Conservation (phyloP, 53 echinoderm and acorn worm species). For the Apostichopus leukothele region DNA sequence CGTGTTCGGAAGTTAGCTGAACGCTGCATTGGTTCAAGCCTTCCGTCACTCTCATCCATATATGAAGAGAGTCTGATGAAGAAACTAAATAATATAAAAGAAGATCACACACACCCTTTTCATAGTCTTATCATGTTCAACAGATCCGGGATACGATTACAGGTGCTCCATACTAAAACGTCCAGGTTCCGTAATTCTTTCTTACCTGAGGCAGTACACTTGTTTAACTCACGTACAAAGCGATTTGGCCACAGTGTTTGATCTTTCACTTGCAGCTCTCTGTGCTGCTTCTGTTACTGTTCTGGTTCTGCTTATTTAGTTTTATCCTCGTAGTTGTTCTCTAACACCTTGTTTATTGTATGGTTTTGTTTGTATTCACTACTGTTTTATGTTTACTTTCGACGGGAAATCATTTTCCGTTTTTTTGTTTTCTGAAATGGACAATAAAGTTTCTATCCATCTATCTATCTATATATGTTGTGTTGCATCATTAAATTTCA, state of each 20-base stretch:
- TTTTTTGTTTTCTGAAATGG: too few relatives aligned
- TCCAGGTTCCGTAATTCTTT: constrained; percentile 21
- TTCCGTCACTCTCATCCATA: background rate
- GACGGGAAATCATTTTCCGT: too few relatives aligned
- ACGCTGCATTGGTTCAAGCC: constrained; percentile 9
- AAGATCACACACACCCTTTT: constrained; percentile 10
- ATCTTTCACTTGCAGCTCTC: too few relatives aligned
- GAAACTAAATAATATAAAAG: background rate
- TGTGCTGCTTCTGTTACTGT: too few relatives aligned
- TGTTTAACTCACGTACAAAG: background rate
- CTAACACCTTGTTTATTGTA: too few relatives aligned
- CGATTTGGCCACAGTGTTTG: background rate
- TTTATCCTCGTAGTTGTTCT: too few relatives aligned
- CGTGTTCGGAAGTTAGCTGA: background rate
- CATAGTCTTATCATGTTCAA: background rate
- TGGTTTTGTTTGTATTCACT: too few relatives aligned
- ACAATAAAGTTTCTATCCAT: too few relatives aligned
- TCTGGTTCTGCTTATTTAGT: too few relatives aligned
- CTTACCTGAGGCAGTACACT: background rate
- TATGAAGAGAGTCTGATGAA: constrained; percentile 15
- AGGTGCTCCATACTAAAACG: background rate
- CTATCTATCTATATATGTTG: too few relatives aligned
- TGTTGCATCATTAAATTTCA: too few relatives aligned
- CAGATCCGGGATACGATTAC: background rate
- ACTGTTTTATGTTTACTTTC: too few relatives aligned